Conservation (phyloP, 1,140 invertebrate genomes). For the Drosophila hydei region DNA sequence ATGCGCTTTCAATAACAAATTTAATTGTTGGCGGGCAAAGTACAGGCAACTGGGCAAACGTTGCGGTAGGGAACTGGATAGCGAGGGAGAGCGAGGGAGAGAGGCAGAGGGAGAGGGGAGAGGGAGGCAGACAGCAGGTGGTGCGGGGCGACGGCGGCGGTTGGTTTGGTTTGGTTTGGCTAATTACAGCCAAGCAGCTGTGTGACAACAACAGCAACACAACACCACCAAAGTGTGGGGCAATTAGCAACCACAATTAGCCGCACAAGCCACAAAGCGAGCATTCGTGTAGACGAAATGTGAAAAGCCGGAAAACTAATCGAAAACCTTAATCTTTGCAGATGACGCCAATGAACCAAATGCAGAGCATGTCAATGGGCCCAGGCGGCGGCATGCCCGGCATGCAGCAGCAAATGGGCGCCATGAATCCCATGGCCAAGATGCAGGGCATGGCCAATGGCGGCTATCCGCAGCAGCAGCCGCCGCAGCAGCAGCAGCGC, state of each 20-base stretch:
- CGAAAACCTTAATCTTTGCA: slow-evolving; percentile 28
- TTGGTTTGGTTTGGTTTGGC: neutral
- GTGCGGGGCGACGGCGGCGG: too few relatives aligned
- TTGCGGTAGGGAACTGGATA: slow-evolving; percentile 1
- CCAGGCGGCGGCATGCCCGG: slow-evolving; percentile 74
- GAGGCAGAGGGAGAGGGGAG: neutral
- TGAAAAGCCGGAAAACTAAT: neutral
- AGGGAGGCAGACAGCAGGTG: too few relatives aligned
- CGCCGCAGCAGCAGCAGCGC: slow-evolving; percentile 84
- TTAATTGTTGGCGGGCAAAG: slow-evolving; percentile 63
- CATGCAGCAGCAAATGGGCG: slow-evolving; percentile 63
- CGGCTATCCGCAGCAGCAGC: slow-evolving; percentile 78
- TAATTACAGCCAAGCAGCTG: slow-evolving; percentile 53
- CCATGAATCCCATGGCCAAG: slow-evolving; percentile 85
- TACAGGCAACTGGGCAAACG: slow-evolving; percentile 27
- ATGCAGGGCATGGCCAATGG: slow-evolving; percentile 84
- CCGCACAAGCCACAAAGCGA: slow-evolving; percentile 7
- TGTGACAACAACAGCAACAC: slow-evolving; percentile 8
- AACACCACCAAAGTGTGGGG: slow-evolving; percentile 36
- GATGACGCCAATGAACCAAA: slow-evolving; percentile 83
- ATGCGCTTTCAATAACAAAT: slow-evolving; percentile 63
- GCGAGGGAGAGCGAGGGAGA: neutral
- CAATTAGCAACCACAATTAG: slow-evolving; percentile 37
- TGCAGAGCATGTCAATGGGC: slow-evolving; percentile 85
- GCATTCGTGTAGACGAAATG: neutral